phyloP scores from a whole-genome alignment of 2,797 vertebrate genomes.

The Scleropages formosus region DNA sequence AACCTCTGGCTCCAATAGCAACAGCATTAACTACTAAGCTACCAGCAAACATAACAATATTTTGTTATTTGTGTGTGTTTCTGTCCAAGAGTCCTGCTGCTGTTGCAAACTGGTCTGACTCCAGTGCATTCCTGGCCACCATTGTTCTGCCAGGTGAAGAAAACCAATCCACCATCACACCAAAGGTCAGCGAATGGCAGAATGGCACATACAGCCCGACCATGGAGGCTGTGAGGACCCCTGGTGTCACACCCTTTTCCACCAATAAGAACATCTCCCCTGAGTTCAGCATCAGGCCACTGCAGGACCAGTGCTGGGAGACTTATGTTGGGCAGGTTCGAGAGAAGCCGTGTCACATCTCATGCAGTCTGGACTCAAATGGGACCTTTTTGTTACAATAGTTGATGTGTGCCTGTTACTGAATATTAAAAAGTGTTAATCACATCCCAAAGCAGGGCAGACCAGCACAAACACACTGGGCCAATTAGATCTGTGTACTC shows the following conservation, averaged over 20 bases:
- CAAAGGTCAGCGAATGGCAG: constrained; percentile 47
- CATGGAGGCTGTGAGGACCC: constrained; percentile 50
- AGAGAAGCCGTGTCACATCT: not conserved
- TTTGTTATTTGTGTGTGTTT: not conserved
- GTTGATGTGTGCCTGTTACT: not conserved
- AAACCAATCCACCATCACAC: constrained; percentile 62
- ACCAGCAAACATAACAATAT: too few relatives aligned
- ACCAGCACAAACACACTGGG: not conserved
- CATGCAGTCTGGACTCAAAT: not conserved
- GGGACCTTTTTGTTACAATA: not conserved
- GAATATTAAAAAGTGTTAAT: not conserved
- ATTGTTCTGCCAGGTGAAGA: constrained; percentile 56
- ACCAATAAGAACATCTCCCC: constrained; percentile 70
- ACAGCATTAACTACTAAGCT: too few relatives aligned
- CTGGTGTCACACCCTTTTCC: constrained; percentile 24
- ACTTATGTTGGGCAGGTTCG: constrained; percentile 92
- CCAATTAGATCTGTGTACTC: not conserved
- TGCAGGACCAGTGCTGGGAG: constrained; percentile 92
- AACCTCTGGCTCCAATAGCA: too few relatives aligned
- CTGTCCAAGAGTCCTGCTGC: constrained; percentile 50
- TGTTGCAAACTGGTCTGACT: constrained; percentile 62
- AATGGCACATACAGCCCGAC: constrained; percentile 49
- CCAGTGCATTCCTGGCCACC: constrained; percentile 62
- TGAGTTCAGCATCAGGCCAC: constrained; percentile 60
- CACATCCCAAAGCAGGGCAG: too few relatives aligned